A percentile compares a stretch with the other conserved stretches of the same genome.
These are phyloP conservation scores for Lagodon rhomboides DNA, from an alignment of 2,797 vertebrate genomes.

Conservation along the genomic window DNA sequence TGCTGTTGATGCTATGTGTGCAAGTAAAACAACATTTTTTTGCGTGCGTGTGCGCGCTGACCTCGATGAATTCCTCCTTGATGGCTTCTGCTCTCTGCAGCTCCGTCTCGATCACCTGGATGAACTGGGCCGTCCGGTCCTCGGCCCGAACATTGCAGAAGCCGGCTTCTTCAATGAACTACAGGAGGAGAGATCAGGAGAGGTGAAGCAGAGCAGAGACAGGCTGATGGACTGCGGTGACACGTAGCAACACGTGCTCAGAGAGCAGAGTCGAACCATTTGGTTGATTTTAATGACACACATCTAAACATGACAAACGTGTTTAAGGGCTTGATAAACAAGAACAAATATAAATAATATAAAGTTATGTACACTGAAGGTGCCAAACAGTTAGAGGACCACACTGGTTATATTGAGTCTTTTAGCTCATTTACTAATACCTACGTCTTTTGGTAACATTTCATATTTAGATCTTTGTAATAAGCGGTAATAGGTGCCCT, in stretches of 20 bases:
- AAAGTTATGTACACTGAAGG: too few relatives aligned
- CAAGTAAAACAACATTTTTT: not conserved
- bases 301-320: not conserved
- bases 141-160: slow-evolving; percentile 82
- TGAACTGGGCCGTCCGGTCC: slow-evolving; percentile 88
- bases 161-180: slow-evolving; percentile 87
- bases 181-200: not conserved
- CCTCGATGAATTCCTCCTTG: slow-evolving; percentile 84
- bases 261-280: not conserved
- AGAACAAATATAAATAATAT: too few relatives aligned
- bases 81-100: slow-evolving; percentile 81
- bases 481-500: too few relatives aligned
- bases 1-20: not conserved
- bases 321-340: too few relatives aligned
- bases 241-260: not conserved
- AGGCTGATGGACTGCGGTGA: slow-evolving; percentile 6
- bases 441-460: not conserved
- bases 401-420: not conserved
- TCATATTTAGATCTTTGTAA: too few relatives aligned
- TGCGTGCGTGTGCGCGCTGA: slow-evolving; percentile 44
- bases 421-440: not conserved
- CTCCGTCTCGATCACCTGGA: slow-evolving; percentile 84
- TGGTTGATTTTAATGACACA: not conserved
- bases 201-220: not conserved
- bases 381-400: not conserved